Conservation (phyloP, 1,140 invertebrate genomes). For the Galleria mellonella region DNA sequence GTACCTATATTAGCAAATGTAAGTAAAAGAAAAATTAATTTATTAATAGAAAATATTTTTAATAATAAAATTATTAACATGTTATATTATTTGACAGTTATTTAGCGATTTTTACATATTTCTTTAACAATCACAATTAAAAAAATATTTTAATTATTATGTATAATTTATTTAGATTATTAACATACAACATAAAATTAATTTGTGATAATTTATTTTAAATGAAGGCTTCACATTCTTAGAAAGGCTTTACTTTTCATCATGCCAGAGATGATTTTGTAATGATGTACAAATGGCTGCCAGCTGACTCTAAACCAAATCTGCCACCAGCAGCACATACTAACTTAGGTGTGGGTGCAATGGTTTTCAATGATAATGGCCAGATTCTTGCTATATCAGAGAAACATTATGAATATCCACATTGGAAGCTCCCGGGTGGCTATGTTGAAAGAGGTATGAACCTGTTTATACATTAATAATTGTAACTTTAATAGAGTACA, state of each 20-base stretch:
- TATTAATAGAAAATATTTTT: too few species aligned
- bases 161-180: too few species aligned
- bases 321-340: constrained; percentile 90
- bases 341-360: constrained; percentile 89
- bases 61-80: too few species aligned
- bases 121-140: too few species aligned
- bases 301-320: constrained; percentile 72
- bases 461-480: neutral
- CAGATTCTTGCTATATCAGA: constrained; percentile 89
- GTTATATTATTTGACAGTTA: too few species aligned
- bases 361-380: constrained; percentile 85
- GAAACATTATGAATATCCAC: constrained; percentile 77
- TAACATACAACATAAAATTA: constrained; percentile 2
- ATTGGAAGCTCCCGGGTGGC: constrained; percentile 95
- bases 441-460: constrained; percentile 87
- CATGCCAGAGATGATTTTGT: constrained; percentile 88
- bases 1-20: constrained; percentile 85
- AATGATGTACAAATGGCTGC: constrained; percentile 88
- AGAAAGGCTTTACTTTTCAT: constrained; percentile 92
- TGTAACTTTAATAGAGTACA: too few species aligned
- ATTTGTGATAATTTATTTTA: constrained; percentile 10
- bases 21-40: constrained; percentile 26
- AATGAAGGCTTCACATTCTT: constrained; percentile 45
- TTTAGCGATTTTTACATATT: too few species aligned
- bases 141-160: too few species aligned